Evolutionary conservation across 1,140 invertebrate genomes (phyloP).

Genomic region (Chionoecetes opilio): DNA sequence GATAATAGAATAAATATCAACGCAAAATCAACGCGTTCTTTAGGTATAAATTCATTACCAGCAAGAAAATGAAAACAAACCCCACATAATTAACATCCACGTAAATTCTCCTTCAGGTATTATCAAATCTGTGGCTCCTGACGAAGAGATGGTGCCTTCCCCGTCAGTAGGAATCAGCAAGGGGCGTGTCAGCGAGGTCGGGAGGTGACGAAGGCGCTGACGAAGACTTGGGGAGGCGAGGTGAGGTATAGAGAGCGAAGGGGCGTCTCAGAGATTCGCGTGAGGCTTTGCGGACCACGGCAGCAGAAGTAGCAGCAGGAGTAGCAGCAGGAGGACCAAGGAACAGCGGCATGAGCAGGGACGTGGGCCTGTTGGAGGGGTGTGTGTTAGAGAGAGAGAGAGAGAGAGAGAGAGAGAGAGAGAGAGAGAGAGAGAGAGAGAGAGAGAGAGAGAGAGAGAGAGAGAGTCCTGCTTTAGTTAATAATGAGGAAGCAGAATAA

Average conservation of each 20-base stretch:
- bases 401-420: background rate
- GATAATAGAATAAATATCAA: background rate
- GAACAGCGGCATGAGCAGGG: background rate
- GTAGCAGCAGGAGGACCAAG: background rate
- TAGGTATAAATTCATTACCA: background rate
- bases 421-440: background rate
- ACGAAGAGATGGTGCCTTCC: too few species aligned
- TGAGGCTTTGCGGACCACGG: background rate
- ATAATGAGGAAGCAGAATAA: too few species aligned
- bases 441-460: background rate
- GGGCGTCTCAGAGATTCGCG: background rate
- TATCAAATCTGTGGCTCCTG: too few species aligned
- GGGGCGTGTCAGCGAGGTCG: too few species aligned
- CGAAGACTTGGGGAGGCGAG: background rate
- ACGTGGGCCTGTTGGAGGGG: background rate
- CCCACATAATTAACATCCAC: too few species aligned
- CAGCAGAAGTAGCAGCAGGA: background rate
- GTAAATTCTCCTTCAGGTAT: too few species aligned
- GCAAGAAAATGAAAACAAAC: background rate
- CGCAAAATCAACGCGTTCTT: background rate
- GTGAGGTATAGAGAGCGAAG: background rate
- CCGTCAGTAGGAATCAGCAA: too few species aligned
- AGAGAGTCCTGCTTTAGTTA: background rate
- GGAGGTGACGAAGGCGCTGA: background rate
- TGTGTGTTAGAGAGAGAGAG: background rate